These are phyloP conservation scores for Uropsilus gracilis DNA, from an alignment of 2,113 vertebrate genomes.

Conservation along the genomic window DNA sequence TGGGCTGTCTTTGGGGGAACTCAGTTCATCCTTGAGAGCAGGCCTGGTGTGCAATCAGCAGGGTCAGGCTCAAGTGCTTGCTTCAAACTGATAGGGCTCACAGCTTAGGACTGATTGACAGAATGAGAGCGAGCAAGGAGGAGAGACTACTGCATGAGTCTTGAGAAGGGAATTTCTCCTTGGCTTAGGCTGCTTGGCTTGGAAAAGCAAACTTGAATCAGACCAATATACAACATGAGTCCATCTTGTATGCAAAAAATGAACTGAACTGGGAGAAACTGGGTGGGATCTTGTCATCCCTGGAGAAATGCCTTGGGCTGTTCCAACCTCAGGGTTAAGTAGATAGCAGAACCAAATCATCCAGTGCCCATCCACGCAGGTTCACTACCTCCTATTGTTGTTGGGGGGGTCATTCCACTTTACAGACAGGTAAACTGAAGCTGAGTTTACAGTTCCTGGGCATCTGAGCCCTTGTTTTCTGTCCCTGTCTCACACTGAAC, in stretches of 20 bases:
- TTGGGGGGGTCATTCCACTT: fast-evolving
- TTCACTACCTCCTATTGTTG: not conserved
- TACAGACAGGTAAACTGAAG: not conserved
- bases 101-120: not conserved
- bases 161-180: not conserved
- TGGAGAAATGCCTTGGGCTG: not conserved
- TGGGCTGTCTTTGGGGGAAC: not conserved
- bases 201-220: not conserved
- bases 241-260: not conserved
- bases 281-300: too few species aligned
- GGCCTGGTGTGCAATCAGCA: not conserved
- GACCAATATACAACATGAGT: not conserved
- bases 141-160: too few species aligned
- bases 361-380: not conserved
- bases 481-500: not conserved
- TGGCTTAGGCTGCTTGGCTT: not conserved
- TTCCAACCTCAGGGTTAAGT: not conserved
- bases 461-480: not conserved
- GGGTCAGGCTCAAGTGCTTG: not conserved
- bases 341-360: not conserved
- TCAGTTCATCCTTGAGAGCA: not conserved
- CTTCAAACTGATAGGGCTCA: not conserved
- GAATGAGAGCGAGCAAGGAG: not conserved
- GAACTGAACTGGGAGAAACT: not conserved
- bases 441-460: not conserved